Conservation (phyloP, 2,797 vertebrate genomes). For the Neostethus bicornis region DNA sequence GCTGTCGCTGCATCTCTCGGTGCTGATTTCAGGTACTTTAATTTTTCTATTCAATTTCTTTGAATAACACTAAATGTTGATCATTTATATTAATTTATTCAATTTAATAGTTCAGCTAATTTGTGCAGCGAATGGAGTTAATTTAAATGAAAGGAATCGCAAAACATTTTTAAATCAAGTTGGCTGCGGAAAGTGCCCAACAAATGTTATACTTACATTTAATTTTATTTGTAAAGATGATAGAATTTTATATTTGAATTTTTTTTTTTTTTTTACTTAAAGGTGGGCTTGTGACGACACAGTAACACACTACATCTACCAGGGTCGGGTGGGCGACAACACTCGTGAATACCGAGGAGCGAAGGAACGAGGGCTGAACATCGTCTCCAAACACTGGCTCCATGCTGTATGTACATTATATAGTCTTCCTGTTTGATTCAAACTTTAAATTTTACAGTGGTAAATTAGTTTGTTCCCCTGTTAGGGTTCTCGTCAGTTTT, state of each 20-base stretch:
- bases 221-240: not conserved
- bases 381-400: conserved; percentile 96
- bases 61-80: too few relatives aligned
- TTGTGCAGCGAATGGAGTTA: too few relatives aligned
- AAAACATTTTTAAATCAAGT: too few relatives aligned
- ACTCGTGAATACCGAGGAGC: conserved; percentile 92
- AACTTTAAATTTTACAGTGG: not conserved
- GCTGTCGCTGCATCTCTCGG: conserved; percentile 91
- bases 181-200: not conserved
- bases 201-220: accelerated
- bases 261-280: not conserved
- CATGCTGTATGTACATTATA: conserved; percentile 81
- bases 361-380: conserved; percentile 89
- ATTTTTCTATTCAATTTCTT: too few relatives aligned
- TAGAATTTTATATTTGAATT: not conserved
- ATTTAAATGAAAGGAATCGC: too few relatives aligned
- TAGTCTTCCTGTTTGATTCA: not conserved
- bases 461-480: not conserved
- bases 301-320: conserved; percentile 97
- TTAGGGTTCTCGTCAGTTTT: not conserved
- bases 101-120: too few relatives aligned
- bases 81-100: too few relatives aligned
- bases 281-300: conserved; percentile 96
- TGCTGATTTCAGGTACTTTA: conserved; percentile 91
- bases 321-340: conserved; percentile 91